Percentiles rank a stretch among this genome's conserved stretches.
These are phyloP conservation scores for Takifugu rubripes DNA, from an alignment of 2,797 vertebrate species.

Conservation along the genomic window DNA sequence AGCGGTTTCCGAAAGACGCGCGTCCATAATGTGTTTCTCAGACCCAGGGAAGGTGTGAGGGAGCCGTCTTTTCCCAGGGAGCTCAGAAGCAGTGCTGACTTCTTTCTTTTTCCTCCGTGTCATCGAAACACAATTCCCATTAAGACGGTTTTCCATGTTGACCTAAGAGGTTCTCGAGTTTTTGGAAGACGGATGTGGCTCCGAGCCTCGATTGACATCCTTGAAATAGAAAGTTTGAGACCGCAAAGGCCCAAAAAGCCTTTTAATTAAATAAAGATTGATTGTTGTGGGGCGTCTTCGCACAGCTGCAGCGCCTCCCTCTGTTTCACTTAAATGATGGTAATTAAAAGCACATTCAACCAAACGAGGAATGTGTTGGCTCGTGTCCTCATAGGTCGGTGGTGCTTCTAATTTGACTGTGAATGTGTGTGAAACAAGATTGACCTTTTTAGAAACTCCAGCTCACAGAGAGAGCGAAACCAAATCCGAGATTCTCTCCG, in stretches of 20 bases:
- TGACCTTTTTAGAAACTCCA: not conserved
- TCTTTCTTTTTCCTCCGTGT: not conserved
- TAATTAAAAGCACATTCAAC: conserved; percentile 47
- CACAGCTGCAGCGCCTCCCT: conserved; percentile 23
- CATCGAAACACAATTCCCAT: conserved; percentile 52
- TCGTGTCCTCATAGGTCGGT: conserved; percentile 7
- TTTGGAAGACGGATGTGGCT: conserved; percentile 46
- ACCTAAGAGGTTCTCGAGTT: conserved; percentile 32
- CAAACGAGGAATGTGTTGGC: conserved; percentile 11
- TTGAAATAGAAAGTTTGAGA: conserved; percentile 23
- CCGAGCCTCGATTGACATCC: conserved; percentile 30
- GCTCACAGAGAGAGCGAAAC: not conserved
- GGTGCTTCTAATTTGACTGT: conserved; percentile 7
- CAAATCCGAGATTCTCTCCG: not conserved
- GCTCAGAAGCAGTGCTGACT: conserved; percentile 5
- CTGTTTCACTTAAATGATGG: conserved; percentile 16
- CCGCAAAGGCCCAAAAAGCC: conserved; percentile 28
- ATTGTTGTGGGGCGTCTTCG: conserved; percentile 38
- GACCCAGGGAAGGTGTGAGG: conserved; percentile 45
- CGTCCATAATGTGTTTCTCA: conserved; percentile 40
- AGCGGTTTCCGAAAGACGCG: conserved; percentile 15
- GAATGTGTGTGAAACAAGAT: not conserved
- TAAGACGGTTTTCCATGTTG: conserved; percentile 53
- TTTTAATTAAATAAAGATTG: conserved; percentile 45
- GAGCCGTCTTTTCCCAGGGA: conserved; percentile 43